Conservation (phyloP, 1,140 invertebrate species). For the Papilio machaon region DNA sequence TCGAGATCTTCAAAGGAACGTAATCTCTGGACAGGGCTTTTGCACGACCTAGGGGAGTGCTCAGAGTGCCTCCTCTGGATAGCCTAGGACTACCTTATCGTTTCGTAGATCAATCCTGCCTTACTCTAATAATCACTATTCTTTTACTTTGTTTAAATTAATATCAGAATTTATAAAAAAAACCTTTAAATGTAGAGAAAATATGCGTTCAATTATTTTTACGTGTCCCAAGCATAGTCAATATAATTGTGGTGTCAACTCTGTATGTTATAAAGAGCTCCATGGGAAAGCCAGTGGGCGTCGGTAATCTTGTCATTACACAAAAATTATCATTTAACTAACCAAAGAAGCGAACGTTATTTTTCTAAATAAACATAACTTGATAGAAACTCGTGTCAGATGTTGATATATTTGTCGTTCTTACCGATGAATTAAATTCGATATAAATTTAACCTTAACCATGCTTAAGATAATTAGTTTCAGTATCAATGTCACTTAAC, state of each 20-base stretch:
- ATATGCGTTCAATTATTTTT: neutral
- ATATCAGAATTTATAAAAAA: neutral
- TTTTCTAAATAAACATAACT: slow-evolving; percentile 69
- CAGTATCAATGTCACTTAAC: slow-evolving; percentile 20
- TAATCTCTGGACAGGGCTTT: too few species aligned
- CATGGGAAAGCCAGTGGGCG: slow-evolving; percentile 65
- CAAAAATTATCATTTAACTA: slow-evolving; percentile 59
- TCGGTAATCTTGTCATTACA: slow-evolving; percentile 71
- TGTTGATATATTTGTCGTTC: slow-evolving; percentile 69
- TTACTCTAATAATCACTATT: too few species aligned
- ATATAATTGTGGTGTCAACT: slow-evolving; percentile 45
- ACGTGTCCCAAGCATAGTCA: neutral
- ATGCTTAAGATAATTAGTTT: slow-evolving; percentile 40
- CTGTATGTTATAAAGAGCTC: slow-evolving; percentile 48
- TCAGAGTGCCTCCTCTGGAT: neutral
- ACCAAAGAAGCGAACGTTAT: slow-evolving; percentile 61
- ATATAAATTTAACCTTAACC: slow-evolving; percentile 44
- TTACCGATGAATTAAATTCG: slow-evolving; percentile 48
- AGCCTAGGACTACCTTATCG: neutral
- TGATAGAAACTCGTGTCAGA: slow-evolving; percentile 60
- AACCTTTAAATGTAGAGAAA: neutral
- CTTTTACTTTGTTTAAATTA: neutral
- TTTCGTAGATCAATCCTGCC: neutral
- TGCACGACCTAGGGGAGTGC: too few species aligned
- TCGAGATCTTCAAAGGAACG: too few species aligned